A percentile compares a stretch with the other conserved stretches of the same genome.
phyloP scores from a whole-genome alignment of 2,888 invertebrate genomes.

The Ctenicera cuprea region DNA sequence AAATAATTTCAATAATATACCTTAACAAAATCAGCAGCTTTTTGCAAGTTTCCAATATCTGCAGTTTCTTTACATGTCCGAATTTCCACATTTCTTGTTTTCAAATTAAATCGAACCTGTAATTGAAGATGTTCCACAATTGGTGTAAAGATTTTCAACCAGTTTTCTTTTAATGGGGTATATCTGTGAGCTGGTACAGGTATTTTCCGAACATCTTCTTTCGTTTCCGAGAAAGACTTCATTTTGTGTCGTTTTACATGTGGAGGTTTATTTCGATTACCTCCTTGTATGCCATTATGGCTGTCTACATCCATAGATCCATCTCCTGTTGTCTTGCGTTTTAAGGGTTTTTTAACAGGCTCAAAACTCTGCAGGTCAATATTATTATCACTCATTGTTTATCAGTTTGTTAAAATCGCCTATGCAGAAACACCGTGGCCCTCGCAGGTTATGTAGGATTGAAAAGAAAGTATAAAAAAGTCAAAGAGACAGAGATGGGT shows the following conservation, averaged over 20 bases:
- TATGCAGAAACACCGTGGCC: too few relatives aligned
- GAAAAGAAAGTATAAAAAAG: too few relatives aligned
- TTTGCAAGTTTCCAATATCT: slow-evolving; percentile 94
- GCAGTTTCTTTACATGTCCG: slow-evolving; percentile 81
- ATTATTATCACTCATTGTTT: slow-evolving; percentile 64
- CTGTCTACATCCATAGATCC: slow-evolving; percentile 81
- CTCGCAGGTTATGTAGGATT: too few relatives aligned
- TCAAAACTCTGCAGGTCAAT: slow-evolving; percentile 75
- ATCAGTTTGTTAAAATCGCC: too few relatives aligned
- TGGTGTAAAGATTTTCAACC: slow-evolving; percentile 97
- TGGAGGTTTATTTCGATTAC: slow-evolving; percentile 68
- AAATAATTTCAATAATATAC: too few relatives aligned
- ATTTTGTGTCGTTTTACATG: slow-evolving; percentile 61
- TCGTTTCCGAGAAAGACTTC: slow-evolving; percentile 72
- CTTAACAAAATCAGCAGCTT: slow-evolving; percentile 98
- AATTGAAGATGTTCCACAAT: slow-evolving; percentile 96
- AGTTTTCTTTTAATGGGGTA: slow-evolving; percentile 95
- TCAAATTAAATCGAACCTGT: slow-evolving; percentile 95
- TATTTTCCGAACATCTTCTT: slow-evolving; percentile 82
- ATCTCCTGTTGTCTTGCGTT: slow-evolving; percentile 75
- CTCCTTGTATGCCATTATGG: slow-evolving; percentile 79
- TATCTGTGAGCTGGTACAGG: slow-evolving; percentile 96
- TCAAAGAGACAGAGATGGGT: too few relatives aligned
- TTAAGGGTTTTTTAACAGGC: slow-evolving; percentile 74
- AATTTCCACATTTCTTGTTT: slow-evolving; percentile 92